Conservation (phyloP, 2,113 vertebrate genomes). For the Nipponia nippon region DNA sequence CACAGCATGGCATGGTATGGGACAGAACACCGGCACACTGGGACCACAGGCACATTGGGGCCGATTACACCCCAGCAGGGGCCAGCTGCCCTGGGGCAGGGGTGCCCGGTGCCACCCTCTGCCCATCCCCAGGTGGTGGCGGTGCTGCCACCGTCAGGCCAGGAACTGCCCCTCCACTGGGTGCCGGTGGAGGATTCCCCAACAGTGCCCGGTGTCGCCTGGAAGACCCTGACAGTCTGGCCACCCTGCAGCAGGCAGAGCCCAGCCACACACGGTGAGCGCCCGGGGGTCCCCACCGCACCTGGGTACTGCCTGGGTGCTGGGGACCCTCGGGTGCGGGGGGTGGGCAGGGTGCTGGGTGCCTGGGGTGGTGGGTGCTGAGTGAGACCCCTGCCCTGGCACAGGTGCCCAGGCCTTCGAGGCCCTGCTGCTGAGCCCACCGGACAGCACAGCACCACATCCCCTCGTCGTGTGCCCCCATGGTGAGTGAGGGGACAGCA, state of each 20-base stretch:
- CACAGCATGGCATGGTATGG: too few species aligned
- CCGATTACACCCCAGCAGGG: conserved; percentile 48
- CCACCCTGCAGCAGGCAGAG: neutral
- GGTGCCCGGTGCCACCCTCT: neutral
- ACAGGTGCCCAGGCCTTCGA: conserved; percentile 49
- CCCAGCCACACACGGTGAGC: fast-evolving
- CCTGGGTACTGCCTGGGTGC: neutral
- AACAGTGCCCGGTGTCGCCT: conserved; percentile 69
- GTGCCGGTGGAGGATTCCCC: conserved; percentile 60
- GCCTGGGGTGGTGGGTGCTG: neutral
- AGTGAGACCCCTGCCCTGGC: neutral
- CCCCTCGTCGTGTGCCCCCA: conserved; percentile 82
- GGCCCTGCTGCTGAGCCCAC: conserved; percentile 75
- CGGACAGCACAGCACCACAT: neutral
- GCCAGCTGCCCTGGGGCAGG: conserved; percentile 76
- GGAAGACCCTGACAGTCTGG: conserved; percentile 71
- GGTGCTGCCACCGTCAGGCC: conserved; percentile 57
- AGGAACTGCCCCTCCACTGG: conserved; percentile 62
- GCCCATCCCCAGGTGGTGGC: conserved; percentile 69
- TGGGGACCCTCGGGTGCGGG: neutral
- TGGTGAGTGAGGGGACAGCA: conserved; percentile 54
- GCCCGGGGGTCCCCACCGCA: fast-evolving
- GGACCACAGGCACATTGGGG: fast-evolving
- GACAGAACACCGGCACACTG: neutral
- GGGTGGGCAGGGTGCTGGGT: neutral